Evolutionary conservation across 2,888 invertebrate species (phyloP).

Genomic region (Chymomyza caudatula): DNA sequence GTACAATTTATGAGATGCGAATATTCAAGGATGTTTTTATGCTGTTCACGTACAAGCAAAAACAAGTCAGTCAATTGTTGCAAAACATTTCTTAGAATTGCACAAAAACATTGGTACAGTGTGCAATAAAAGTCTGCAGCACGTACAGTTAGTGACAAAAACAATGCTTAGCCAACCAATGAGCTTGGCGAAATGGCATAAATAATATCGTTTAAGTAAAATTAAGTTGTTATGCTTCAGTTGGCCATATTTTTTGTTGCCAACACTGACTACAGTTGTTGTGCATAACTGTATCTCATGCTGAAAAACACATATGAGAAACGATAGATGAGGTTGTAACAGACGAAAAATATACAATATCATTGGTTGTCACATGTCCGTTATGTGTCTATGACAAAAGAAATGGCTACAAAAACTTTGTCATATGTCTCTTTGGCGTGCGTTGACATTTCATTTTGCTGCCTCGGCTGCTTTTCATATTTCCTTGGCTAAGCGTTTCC

Average conservation of each 20-base stretch:
- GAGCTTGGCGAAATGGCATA: background rate
- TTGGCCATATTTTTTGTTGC: no score
- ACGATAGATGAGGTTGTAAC: background rate
- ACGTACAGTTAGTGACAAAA: background rate
- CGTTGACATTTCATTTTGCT: slow-evolving; percentile 14
- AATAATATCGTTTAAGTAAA: background rate
- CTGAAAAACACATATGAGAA: background rate
- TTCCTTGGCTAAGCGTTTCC: slow-evolving; percentile 45
- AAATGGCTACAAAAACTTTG: background rate
- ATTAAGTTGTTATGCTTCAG: background rate
- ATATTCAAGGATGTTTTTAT: slow-evolving; percentile 32
- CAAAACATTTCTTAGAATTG: slow-evolving; percentile 19
- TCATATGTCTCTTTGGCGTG: background rate
- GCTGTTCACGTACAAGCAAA: slow-evolving; percentile 61
- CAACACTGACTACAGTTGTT: background rate
- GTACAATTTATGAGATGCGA: background rate
- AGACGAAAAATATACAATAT: background rate
- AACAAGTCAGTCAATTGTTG: slow-evolving; percentile 63
- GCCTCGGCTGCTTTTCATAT: background rate
- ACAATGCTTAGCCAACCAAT: background rate
- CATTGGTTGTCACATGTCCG: background rate
- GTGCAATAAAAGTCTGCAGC: slow-evolving; percentile 2
- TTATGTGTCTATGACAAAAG: background rate
- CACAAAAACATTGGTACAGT: slow-evolving; percentile 2
- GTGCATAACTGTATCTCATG: background rate